Percentiles rank a stretch among this genome's conserved stretches.
Evolutionary conservation across 2,113 vertebrate genomes (phyloP).

Genomic region (Halichoerus grypus): DNA sequence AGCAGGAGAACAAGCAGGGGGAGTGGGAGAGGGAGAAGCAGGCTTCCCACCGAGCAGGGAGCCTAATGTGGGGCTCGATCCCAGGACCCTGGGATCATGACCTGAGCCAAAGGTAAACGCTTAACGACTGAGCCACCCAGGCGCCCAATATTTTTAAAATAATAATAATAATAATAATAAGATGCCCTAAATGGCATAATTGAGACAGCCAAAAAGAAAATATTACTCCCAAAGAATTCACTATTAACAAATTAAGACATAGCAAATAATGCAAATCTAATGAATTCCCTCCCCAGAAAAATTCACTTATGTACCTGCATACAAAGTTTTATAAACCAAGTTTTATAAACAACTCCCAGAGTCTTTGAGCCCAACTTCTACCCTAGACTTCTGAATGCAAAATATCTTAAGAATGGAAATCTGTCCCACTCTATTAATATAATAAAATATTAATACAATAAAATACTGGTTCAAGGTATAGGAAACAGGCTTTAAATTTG

Average conservation of each 20-base stretch:
- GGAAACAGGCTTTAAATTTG: conserved; percentile 1
- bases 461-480: not conserved
- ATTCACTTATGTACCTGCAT: not conserved
- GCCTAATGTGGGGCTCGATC: too few species aligned
- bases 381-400: conserved; percentile 21
- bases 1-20: too few species aligned
- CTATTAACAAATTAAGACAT: conserved; percentile 11
- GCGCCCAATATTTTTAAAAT: not conserved
- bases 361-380: not conserved
- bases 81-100: too few species aligned
- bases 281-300: not conserved
- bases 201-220: conserved; percentile 17
- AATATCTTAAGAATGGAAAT: not conserved
- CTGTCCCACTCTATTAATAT: not conserved
- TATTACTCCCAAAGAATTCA: conserved; percentile 1
- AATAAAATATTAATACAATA: not conserved
- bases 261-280: not conserved
- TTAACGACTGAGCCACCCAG: too few species aligned
- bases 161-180: not conserved
- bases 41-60: too few species aligned
- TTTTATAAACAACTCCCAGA: not conserved
- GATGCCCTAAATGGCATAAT: not conserved
- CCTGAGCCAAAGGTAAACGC: too few species aligned
- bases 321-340: conserved; percentile 26
- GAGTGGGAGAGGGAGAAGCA: too few species aligned